Conservation (phyloP, 2,113 vertebrate species). For the Cyanoramphus novaezelandiae region DNA sequence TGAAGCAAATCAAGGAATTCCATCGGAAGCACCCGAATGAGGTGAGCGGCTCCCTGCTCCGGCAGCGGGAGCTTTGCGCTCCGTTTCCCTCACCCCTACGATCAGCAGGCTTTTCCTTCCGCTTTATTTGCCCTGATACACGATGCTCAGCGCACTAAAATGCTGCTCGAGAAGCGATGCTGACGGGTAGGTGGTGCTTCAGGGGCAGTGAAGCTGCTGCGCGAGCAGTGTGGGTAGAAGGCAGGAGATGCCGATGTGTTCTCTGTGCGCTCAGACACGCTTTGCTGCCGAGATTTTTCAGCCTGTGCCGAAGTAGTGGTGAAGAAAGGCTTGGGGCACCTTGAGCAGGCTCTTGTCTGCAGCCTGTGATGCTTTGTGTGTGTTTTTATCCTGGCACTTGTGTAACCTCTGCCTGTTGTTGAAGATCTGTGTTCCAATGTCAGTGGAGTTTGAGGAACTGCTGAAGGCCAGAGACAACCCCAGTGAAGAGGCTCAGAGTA, state of each 20-base stretch:
- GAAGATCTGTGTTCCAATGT: conserved; percentile 98
- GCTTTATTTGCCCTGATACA: neutral
- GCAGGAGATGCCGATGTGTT: fast-evolving
- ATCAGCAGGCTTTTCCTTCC: neutral
- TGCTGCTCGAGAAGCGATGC: too few relatives aligned
- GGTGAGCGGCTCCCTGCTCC: conserved; percentile 57
- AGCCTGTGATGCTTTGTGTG: neutral
- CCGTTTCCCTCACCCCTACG: neutral
- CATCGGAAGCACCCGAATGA: conserved; percentile 97
- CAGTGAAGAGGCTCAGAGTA: conserved; percentile 96
- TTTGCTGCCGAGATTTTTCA: neutral
- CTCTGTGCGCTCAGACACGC: neutral
- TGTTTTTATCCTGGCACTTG: neutral
- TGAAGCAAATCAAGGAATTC: conserved; percentile 98
- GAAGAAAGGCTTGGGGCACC: neutral
- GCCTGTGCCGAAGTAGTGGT: neutral
- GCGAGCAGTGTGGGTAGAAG: neutral
- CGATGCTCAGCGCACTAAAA: neutral
- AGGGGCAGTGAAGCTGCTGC: neutral
- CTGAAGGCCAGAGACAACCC: conserved; percentile 94
- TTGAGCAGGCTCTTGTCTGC: neutral
- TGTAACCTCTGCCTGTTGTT: neutral
- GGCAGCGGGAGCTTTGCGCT: neutral
- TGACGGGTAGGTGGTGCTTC: neutral
- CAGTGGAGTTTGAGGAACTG: conserved; percentile 96